Evolutionary conservation across 2,888 invertebrate species (phyloP).

Genomic region (Microplitis deprimator): DNA sequence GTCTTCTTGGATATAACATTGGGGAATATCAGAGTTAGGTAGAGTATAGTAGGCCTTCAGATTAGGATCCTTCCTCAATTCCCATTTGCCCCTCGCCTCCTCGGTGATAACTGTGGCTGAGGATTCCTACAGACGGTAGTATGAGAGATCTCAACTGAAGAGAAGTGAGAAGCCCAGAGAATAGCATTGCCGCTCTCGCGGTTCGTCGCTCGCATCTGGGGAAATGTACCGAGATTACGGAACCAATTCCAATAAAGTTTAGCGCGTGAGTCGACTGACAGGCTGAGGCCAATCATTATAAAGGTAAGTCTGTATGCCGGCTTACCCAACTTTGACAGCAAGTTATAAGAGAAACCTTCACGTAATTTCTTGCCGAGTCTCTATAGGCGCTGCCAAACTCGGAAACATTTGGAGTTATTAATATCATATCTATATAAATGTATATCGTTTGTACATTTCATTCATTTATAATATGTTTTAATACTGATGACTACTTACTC

Average conservation of each 20-base stretch:
- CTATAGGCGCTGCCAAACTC: background rate
- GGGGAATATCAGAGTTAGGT: constrained; percentile 56
- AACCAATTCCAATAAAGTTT: constrained; percentile 69
- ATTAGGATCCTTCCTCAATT: constrained; percentile 64
- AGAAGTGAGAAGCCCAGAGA: background rate
- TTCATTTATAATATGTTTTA: background rate
- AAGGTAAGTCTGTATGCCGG: constrained; percentile 47
- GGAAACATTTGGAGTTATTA: background rate
- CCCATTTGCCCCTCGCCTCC: constrained; percentile 57
- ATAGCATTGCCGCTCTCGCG: constrained; percentile 33
- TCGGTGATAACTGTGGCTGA: constrained; percentile 37
- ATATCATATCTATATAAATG: background rate
- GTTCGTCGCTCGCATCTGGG: constrained; percentile 58
- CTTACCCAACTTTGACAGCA: constrained; percentile 50
- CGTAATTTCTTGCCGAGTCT: constrained; percentile 28
- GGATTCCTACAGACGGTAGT: constrained; percentile 14
- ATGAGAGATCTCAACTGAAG: constrained; percentile 13
- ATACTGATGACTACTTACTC: background rate
- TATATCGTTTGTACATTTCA: background rate
- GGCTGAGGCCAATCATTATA: constrained; percentile 61
- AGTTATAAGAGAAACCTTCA: background rate
- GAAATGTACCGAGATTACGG: constrained; percentile 68
- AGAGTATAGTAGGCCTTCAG: constrained; percentile 57
- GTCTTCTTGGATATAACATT: constrained; percentile 48
- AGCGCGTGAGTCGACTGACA: constrained; percentile 66